Base-by-base conservation (phyloP, 2,113 vertebrate species). In the Sylvia atricapilla region DNA sequence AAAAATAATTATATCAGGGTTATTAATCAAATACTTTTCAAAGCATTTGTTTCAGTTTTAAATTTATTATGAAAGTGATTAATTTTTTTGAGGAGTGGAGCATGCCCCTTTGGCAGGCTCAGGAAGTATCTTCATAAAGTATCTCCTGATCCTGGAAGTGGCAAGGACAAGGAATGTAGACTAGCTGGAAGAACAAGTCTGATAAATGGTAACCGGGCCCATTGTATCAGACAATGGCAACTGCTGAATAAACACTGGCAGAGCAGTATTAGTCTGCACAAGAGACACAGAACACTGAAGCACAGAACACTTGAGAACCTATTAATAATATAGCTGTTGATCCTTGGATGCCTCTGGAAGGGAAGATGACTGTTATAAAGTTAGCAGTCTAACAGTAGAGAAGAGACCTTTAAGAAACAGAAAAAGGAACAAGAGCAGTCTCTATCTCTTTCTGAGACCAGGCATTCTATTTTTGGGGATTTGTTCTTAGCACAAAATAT, bases 181-280 rank as follows among this genome's bases (percentile, higher is more conserved):
- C 88, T 67, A 86, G 94, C 96, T 97, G 96, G 96, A 93, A 96
- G 94, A 96, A 95, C 95, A 81, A 59, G 96, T 95, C 83, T 95
- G 76, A 95, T 69, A 93, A 92, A 94, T 84, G 88, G 94, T 89
- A 97, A 94, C 53, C 56, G 25, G 89, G 74, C 60, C 84, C n/a
- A 91, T 89, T 95, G 89, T 95, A 87, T 84, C 84, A 94, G 80
- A 94, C 86, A 96, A 94, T 97, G 73, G 94, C 89, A 89, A 21
- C 84, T 92, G 91, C 86, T 49, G 87, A 95, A 94, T 85, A 96
- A 94, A 95, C 74, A 87, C 84, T 82, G 84, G 77, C 89, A 91
- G 73, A 62, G 74, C 69, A 75, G 56, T 72, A 44, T 92, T 89
- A 84, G 44, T 78, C 87, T 82, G 94, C 62, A 39, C 62, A n/a